phyloP scores from a whole-genome alignment of 2,888 invertebrate species.

The Aphodius sticticus region DNA sequence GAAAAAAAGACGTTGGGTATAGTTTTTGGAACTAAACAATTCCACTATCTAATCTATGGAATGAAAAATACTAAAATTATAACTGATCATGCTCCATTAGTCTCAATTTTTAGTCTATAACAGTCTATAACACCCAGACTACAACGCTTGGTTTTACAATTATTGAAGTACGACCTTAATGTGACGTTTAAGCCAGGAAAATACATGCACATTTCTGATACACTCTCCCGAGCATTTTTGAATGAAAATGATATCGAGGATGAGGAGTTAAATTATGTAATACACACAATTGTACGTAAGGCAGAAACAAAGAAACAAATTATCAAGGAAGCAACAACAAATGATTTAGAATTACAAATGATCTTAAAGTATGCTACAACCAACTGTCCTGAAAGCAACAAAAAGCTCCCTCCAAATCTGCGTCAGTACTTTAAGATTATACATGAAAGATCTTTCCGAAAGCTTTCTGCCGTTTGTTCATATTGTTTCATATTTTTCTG shows the following conservation, averaged over 20 bases:
- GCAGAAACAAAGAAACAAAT: not conserved
- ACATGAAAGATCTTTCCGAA: too few relatives aligned
- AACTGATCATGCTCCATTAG: slow-evolving; percentile 36
- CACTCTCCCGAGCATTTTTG: slow-evolving; percentile 25
- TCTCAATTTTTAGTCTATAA: slow-evolving; percentile 29
- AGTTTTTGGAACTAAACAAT: slow-evolving; percentile 29
- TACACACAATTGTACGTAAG: not conserved
- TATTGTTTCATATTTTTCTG: too few relatives aligned
- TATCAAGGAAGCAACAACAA: not conserved
- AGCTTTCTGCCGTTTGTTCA: too few relatives aligned
- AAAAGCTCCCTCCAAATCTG: not conserved
- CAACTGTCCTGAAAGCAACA: not conserved
- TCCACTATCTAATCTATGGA: slow-evolving; percentile 33
- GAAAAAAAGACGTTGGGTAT: slow-evolving; percentile 33
- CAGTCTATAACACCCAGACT: slow-evolving; percentile 17
- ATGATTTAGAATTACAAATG: not conserved
- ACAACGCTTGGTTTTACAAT: slow-evolving; percentile 43
- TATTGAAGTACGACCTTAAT: slow-evolving; percentile 45
- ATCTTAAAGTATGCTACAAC: not conserved
- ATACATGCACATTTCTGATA: slow-evolving; percentile 20
- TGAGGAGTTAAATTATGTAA: too few relatives aligned
- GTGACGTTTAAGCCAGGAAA: slow-evolving; percentile 46
- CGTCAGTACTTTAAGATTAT: not conserved
- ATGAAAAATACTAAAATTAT: slow-evolving; percentile 14
- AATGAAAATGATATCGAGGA: not conserved